phyloP scores from a whole-genome alignment of 2,113 vertebrate species.

The Triplophysa tibetana region DNA sequence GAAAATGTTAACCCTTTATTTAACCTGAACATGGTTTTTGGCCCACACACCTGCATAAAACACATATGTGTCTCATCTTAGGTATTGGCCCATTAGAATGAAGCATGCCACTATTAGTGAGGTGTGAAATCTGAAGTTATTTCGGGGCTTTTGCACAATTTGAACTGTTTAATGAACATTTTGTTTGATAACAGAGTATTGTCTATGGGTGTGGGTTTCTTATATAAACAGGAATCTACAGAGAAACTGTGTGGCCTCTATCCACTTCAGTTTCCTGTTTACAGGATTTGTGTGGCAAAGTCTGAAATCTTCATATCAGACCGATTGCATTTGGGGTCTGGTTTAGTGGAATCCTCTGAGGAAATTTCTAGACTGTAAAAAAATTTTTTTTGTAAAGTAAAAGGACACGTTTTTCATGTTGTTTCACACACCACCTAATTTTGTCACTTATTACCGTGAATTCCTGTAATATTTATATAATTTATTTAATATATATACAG shows the following conservation, averaged over 20 bases:
- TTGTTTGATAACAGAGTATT: slow-evolving; percentile 26
- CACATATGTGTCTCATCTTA: slow-evolving; percentile 27
- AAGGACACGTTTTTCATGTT: too few species aligned
- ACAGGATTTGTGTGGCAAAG: background rate
- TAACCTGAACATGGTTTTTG: background rate
- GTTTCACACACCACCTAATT: too few species aligned
- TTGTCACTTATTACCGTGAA: too few species aligned
- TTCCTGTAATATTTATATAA: too few species aligned
- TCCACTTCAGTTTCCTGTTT: slow-evolving; percentile 13
- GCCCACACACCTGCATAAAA: slow-evolving; percentile 18
- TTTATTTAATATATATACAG: too few species aligned
- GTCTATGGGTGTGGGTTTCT: slow-evolving; percentile 22
- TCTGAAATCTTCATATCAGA: background rate
- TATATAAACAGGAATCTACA: slow-evolving; percentile 15
- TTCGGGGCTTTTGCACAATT: background rate
- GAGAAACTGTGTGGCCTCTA: background rate
- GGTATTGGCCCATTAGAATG: background rate
- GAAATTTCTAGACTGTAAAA: too few species aligned
- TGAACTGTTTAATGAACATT: slow-evolving; percentile 2
- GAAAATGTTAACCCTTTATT: background rate
- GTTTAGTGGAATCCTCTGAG: too few species aligned
- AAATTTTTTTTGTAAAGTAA: too few species aligned
- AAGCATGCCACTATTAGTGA: slow-evolving; percentile 12
- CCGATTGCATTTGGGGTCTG: background rate
- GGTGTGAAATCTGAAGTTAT: slow-evolving; percentile 20